These are phyloP conservation scores for Drosophila ustulata DNA, from an alignment of 2,888 invertebrate genomes.

Conservation along the genomic window DNA sequence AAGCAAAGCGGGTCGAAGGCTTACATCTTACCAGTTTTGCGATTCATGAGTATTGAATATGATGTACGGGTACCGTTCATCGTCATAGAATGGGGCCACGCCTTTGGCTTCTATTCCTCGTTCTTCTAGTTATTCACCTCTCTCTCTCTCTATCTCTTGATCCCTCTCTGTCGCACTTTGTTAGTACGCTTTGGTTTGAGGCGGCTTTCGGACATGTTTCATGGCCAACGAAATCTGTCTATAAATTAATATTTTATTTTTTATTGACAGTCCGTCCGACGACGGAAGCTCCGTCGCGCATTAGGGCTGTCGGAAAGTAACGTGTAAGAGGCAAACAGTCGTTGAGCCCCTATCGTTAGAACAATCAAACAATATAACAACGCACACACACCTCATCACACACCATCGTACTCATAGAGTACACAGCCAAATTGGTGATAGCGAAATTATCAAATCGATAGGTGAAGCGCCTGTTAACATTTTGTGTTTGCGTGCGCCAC, in stretches of 20 bases:
- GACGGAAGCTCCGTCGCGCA: constrained; percentile 57
- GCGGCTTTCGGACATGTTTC: constrained; percentile 67
- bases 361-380: constrained; percentile 57
- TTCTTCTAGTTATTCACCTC: constrained; percentile 9
- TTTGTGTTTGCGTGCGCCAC: constrained; percentile 37
- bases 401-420: constrained; percentile 1
- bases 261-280: constrained; percentile 26
- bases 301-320: constrained; percentile 45
- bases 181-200: constrained; percentile 41
- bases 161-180: no score
- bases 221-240: constrained; percentile 62
- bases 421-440: constrained; percentile 41
- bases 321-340: constrained; percentile 57
- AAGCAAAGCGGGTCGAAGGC: constrained; percentile 46
- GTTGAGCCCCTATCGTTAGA: constrained; percentile 55
- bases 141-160: not conserved
- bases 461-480: constrained; percentile 44
- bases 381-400: constrained; percentile 8
- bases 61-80: constrained; percentile 51
- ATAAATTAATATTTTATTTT: constrained; percentile 39
- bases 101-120: constrained; percentile 16
- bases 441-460: constrained; percentile 69
- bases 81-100: constrained; percentile 33
- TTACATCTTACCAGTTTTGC: constrained; percentile 48
- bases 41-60: constrained; percentile 26